phyloP scores from a whole-genome alignment of 2,113 vertebrate genomes.

The Dromiciops gliroides region DNA sequence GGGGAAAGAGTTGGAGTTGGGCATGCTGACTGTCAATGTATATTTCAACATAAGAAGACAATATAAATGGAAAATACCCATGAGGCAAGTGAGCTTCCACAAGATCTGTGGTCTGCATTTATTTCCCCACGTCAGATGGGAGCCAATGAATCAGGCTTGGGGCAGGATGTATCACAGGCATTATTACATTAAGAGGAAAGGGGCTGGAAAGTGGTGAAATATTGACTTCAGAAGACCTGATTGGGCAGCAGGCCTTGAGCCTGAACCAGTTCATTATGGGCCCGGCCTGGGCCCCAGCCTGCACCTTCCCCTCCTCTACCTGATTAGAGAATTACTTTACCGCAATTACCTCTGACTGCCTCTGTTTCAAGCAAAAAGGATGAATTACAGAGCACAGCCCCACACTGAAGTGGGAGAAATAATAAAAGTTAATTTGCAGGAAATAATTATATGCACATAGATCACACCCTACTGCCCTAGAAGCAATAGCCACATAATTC shows the following conservation, averaged over 20 bases:
- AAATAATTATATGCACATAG: conserved; percentile 25
- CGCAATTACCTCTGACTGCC: conserved; percentile 20
- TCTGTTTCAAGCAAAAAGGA: conserved; percentile 24
- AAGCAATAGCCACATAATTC: conserved; percentile 44
- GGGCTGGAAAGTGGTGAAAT: not conserved
- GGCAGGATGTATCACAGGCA: conserved; percentile 20
- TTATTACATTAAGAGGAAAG: conserved; percentile 35
- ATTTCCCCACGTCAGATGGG: not conserved
- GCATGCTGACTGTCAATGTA: not conserved
- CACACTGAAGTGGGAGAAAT: conserved; percentile 1
- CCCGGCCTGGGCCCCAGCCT: not conserved
- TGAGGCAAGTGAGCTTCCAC: conserved; percentile 5
- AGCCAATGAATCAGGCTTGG: not conserved
- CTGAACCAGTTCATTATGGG: not conserved
- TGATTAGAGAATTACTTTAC: not conserved
- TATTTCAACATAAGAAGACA: conserved; percentile 33
- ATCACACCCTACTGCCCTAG: conserved; percentile 1
- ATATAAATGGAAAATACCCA: conserved; percentile 18
- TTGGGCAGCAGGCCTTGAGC: not conserved
- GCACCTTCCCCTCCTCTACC: conserved; percentile 10
- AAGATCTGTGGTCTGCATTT: not conserved
- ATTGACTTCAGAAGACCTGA: conserved; percentile 2
- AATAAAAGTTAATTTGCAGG: conserved; percentile 55
- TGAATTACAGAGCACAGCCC: not conserved
- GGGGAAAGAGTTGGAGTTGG: not conserved